Evolutionary conservation across 2,888 invertebrate genomes (phyloP), one percentile per base, ranked within the genome.

Genomic region (Cosmopolites sordidus): DNA sequence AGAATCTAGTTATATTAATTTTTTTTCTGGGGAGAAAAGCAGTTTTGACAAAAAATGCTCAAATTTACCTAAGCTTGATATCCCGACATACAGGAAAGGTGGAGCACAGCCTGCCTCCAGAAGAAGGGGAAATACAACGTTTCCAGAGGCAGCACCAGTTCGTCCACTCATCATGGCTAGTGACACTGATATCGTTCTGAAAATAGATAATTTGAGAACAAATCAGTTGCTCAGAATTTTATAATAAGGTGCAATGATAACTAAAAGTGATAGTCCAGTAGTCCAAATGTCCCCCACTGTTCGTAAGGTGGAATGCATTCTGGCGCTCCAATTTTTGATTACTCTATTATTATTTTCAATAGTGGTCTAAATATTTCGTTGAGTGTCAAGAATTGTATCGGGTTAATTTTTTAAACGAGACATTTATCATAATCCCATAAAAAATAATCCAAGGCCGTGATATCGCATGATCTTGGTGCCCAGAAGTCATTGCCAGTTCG

Each of bases 161-260:
- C 88, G 77, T 1, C 87, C 88, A 43, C 76, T 76, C 84, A 87
- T 86, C 77, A 88, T 79, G 29, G 83, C 81, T 2, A 82, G 75
- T 0, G 87, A 81, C 61, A 89, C 79, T 0, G 86, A 82, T 81
- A 87, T 83, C 1, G 87, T 86, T 68, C 87, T 87, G 68, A 1
- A 74, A 73, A 53, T 40, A 52, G 42, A 16, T 9, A 45, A 5
- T 5, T 22, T 5, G 22, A 22, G 8, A 5, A 22, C 8, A 5
- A 22, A 22, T 22, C 3, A 2, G 14, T n/a, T 38, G 22, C 3
- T n/a, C n/a, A n/a, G n/a, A n/a, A n/a, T n/a, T n/a, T 11, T 6
- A 6, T 11, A 29, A 29, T 29, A 29, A 8, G 29, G 11, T 8
- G 29, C 29, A 29, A 8, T 6, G 11, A 29, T 29, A 29, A 29